Evolutionary conservation across 2,113 vertebrate genomes (phyloP), one percentile per base, ranked within the genome.

Genomic region (Myotis brandtii): DNA sequence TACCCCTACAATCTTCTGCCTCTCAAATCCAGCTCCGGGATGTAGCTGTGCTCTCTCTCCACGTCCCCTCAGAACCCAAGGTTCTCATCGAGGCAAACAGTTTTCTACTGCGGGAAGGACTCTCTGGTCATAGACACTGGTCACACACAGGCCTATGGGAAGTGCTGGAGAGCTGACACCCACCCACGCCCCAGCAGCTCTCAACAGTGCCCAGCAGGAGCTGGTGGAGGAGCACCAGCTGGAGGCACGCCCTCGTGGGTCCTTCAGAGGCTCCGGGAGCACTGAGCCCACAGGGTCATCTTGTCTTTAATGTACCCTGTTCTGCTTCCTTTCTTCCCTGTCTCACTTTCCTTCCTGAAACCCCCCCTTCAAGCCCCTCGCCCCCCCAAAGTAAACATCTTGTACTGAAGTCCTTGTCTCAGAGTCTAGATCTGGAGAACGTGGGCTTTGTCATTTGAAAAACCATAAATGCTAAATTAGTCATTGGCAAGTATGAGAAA

Each of bases 391-490:
- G 67, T 34, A 79, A 76, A 81, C 18, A 21, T 23, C 17, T 67
- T 62, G 21, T 11, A 14, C n/a, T 21, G 8, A 43, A 90, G 80
- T n/a, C 32, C 62, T 75, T 46, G 12, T 37, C 43, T 67, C 79
- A 32, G 54, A 91, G 32, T 82, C 59, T 56, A 56, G 20, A 50
- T 66, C 43, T 75, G 9, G 21, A 46, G 56, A 27, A 54, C 2
- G 9, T 50, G 50, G 25, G 32, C 9, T 91, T 81, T 54, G 50
- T 20, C 50, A 9, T 56, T 67, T 86, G 67, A 89, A 77, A 94
- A 91, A 50, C 82, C 37, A n/a, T 21, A 18, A 91, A 17, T 77
- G 30, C 70, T 80, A 43, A 75, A 70, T 80, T 72, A 79, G 92
- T 52, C 54, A 32, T 17, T 90, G 69, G 43, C 30, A 76, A n/a